Base-by-base conservation (phyloP, 2,113 vertebrate genomes). In the Callopanchax toddi region DNA sequence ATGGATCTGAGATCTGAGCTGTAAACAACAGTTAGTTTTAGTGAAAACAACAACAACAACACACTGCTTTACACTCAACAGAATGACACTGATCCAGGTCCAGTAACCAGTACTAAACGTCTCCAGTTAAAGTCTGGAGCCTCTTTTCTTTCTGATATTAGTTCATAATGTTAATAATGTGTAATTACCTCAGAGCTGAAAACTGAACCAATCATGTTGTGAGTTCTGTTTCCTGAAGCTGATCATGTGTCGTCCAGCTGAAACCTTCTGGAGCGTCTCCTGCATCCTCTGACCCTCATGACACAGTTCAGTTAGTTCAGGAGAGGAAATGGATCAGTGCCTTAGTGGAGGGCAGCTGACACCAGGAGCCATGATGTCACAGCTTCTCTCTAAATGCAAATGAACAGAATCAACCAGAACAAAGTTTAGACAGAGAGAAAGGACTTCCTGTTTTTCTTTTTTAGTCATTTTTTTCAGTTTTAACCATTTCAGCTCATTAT, bases 331-430 rank as follows among this genome's bases (percentile, higher is more conserved):
- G 48, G 40, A 11, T 25, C 11, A 1, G 21, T 61, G 46, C 40
- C 15, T 58, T 44, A 20, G 6, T 32, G n/a, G 11, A 45, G 25
- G 22, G 1, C 20, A 11, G 22, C 15, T 44, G 12, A 32, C 34
- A 40, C 25, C n/a, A n/a, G n/a, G n/a, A 51, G 21, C 16, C 36
- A 63, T 52, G 11, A 32, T 42, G n/a, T 39, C 23, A 29, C 37
- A 16, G 48, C 17, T 42, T 51, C 49, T 43, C 39, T 43, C 18
- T 63, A 51, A 42, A 62, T 62, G 60, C 46, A 62, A 51, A 51
- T 62, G 18, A 51, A 51, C 34, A 50, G 13, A 34, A 17, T 36
- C 11, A 48, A 48, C n/a, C n/a, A n/a, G n/a, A n/a, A n/a, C n/a
- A n/a, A n/a, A n/a, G n/a, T n/a, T n/a, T n/a, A n/a, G n/a, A n/a